These are phyloP conservation scores for Baccha elongata DNA, from an alignment of 2,888 invertebrate genomes.

Conservation along the genomic window DNA sequence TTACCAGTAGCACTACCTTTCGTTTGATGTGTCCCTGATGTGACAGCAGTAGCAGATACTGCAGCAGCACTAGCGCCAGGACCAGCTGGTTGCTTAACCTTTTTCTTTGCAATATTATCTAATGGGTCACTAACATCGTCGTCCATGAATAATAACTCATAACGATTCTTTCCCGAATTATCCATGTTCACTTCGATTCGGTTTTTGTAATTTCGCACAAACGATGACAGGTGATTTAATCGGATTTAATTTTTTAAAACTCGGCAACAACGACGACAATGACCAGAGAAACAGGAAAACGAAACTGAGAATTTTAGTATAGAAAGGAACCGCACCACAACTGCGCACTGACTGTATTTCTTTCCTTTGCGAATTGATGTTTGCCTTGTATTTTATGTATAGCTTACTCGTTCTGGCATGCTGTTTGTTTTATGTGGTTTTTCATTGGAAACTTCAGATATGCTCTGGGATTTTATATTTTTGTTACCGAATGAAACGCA, in stretches of 20 bases:
- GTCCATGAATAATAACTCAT: conserved; percentile 82
- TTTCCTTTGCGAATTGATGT: too few relatives aligned
- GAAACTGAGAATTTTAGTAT: conserved; percentile 32
- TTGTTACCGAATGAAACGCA: too few relatives aligned
- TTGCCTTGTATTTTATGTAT: too few relatives aligned
- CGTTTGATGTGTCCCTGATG: conserved; percentile 50
- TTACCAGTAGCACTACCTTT: conserved; percentile 60
- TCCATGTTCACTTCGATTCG: conserved; percentile 77
- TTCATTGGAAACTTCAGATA: too few relatives aligned
- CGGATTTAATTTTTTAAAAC: conserved; percentile 50
- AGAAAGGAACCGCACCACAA: not conserved
- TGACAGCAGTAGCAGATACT: conserved; percentile 71
- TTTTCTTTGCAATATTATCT: conserved; percentile 81
- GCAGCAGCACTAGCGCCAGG: conserved; percentile 66
- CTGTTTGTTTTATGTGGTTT: too few relatives aligned
- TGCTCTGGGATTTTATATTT: too few relatives aligned
- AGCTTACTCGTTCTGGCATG: too few relatives aligned
- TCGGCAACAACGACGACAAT: conserved; percentile 42
- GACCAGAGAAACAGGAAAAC: conserved; percentile 66
- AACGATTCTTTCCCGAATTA: conserved; percentile 82
- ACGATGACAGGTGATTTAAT: conserved; percentile 66
- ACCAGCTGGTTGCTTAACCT: conserved; percentile 77
- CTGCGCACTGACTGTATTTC: not conserved
- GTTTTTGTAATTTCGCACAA: conserved; percentile 45
- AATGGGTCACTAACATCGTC: conserved; percentile 82